Base-by-base conservation (phyloP, 2,888 invertebrate genomes). In the Ganaspis brasiliensis region DNA sequence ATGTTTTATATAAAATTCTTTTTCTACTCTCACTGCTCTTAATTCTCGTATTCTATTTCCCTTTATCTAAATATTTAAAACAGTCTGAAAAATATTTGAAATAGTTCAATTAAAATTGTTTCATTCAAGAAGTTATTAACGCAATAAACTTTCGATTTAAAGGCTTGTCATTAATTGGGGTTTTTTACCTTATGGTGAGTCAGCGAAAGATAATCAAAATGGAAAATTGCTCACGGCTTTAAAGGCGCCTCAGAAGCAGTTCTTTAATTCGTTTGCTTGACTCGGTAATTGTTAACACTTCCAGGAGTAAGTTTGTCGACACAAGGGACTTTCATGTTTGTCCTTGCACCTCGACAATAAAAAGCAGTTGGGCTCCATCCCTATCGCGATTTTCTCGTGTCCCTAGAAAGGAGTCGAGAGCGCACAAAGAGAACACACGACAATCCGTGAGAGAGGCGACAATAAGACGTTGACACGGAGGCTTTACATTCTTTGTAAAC, bases 291-390 rank as follows among this genome's bases (percentile, higher is more conserved):
- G 61, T 63, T 40, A 19, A 37, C 37, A 37, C 61, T 63, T 40
- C 19, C 19, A 63, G 37, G 61, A 37, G 61, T 63, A 19, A 10
- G 61, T 63, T 63, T 37, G 37, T 12, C 21, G 61, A 63, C 61
- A 16, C 40, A 19, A 63, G 37, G 61, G 61, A 63, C 61, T 37
- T 63, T 40, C 61, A 56, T 56, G 21, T 56, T 21, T 45, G 67
- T 67, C 67, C 67, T 67, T 67, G 67, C 67, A 67, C 45, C 40
- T 37, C n/a, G 67, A 14, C n/a, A 67, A 21, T 67, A 67, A 67
- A 67, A 67, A 67, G 14, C n/a, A 61, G n/a, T 19, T 40, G 40
- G 45, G 40, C 67, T 21, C 40, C 67, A 37, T 67, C 67, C 21
- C 63, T 14, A 67, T 40, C 21, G 40, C 24, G 45, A 45, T 67